Evolutionary conservation across 2,113 vertebrate species (phyloP), one percentile per base, ranked within the genome.

Genomic region (Pungitius pungitius): DNA sequence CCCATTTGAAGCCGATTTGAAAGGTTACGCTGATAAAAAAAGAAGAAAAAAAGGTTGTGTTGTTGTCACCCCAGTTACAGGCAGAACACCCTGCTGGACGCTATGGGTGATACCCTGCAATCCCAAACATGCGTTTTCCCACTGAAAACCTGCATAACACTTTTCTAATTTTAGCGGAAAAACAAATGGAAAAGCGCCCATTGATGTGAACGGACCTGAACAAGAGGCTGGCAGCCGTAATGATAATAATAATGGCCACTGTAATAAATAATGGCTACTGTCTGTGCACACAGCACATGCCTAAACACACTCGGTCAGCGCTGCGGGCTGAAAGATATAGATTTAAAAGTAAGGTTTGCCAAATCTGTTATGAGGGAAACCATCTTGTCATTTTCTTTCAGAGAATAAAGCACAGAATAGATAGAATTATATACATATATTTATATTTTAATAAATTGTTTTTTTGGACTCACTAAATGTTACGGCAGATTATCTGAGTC

Each of bases 161-260:
- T n/a, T n/a, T n/a, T n/a, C n/a, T n/a, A n/a, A n/a, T n/a, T n/a
- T n/a, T n/a, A n/a, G n/a, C n/a, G n/a, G n/a, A n/a, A n/a, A n/a
- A n/a, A n/a, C n/a, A n/a, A n/a, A n/a, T n/a, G n/a, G n/a, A n/a
- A n/a, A n/a, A n/a, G n/a, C n/a, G 12, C 64, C 26, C 58, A 39
- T 72, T 62, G 43, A 66, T 77, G 43, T 75, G 65, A 83, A 58
- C 52, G 54, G 51, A 61, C 75, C 55, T 49, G 65, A 77, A 60
- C 77, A n/a, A n/a, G n/a, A n/a, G n/a, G n/a, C n/a, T n/a, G n/a
- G n/a, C n/a, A n/a, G n/a, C n/a, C n/a, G n/a, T n/a, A n/a, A n/a
- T n/a, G n/a, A n/a, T n/a, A n/a, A n/a, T n/a, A 65, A 70, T 87
- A 85, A 86, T 85, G 69, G 69, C 52, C 69, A 14, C 77, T 78